A percentile compares a stretch with the other conserved stretches of the same genome.
Conservation (phyloP, 1,140 invertebrate species). For the Cyphomyrmex costatus region DNA sequence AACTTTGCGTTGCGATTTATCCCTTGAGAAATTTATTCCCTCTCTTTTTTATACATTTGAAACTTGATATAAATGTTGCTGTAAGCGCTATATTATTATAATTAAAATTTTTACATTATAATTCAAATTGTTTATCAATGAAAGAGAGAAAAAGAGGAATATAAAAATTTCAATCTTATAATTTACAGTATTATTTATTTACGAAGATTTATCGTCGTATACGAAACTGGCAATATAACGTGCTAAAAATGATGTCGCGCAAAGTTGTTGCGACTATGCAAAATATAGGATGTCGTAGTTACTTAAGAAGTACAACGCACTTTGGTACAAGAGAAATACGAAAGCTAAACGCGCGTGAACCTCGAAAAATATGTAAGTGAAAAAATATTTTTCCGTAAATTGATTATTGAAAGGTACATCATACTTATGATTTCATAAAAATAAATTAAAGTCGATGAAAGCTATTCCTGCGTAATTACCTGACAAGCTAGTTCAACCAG, state of each 20-base stretch:
- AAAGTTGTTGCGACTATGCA: slow-evolving; percentile 50
- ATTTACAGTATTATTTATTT: not conserved
- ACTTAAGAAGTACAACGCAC: slow-evolving; percentile 41
- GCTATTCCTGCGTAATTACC: slow-evolving; percentile 30
- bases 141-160: not conserved
- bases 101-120: not conserved
- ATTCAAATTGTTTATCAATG: not conserved
- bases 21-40: slow-evolving; percentile 12
- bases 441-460: slow-evolving; percentile 45
- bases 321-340: slow-evolving; percentile 34
- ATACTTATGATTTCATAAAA: slow-evolving; percentile 37
- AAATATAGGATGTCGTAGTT: slow-evolving; percentile 41
- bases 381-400: slow-evolving; percentile 45
- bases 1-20: slow-evolving; percentile 42
- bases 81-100: not conserved
- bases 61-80: slow-evolving; percentile 9
- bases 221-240: slow-evolving; percentile 33
- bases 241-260: slow-evolving; percentile 30
- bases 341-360: not conserved
- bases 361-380: slow-evolving; percentile 29
- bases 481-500: not conserved
- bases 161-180: not conserved
- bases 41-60: not conserved
- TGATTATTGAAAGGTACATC: slow-evolving; percentile 11
- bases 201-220: slow-evolving; percentile 20